phyloP scores from a whole-genome alignment of 1,140 invertebrate genomes.

The Zaprionus vittiger region DNA sequence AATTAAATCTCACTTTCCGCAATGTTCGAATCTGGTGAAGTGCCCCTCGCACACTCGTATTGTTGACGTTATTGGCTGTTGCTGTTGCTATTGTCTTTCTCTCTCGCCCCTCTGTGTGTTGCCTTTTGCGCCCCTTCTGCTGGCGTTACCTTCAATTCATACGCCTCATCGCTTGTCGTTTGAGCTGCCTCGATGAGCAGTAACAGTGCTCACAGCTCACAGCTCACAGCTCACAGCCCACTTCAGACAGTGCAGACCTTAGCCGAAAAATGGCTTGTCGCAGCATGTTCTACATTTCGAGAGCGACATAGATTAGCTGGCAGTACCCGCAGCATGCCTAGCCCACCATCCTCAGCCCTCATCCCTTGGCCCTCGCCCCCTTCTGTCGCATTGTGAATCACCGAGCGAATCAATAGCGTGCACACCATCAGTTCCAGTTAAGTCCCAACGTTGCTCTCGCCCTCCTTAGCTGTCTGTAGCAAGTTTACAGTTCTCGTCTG shows the following conservation, averaged over 20 bases:
- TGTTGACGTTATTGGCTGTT: constrained; percentile 50
- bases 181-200: constrained; percentile 9
- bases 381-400: not conserved
- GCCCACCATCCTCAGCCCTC: too few relatives aligned
- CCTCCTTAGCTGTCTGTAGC: not conserved
- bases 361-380: not conserved
- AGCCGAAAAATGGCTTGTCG: constrained; percentile 67
- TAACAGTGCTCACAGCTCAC: not conserved
- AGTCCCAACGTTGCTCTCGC: not conserved
- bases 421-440: not conserved
- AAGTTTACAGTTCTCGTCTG: not conserved
- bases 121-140: not conserved
- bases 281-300: constrained; percentile 67
- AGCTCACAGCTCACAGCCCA: constrained; percentile 15
- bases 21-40: not conserved
- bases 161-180: constrained; percentile 40
- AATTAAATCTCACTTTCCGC: not conserved
- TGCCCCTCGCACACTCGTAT: constrained; percentile 36
- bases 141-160: constrained; percentile 18
- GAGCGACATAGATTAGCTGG: constrained; percentile 59
- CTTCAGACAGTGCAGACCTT: constrained; percentile 28
- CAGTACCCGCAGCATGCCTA: not conserved
- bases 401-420: constrained; percentile 18
- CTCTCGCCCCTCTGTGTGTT: constrained; percentile 11
- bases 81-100: constrained; percentile 39